Evolutionary conservation across 2,888 invertebrate species (phyloP).

Genomic region (Sicus ferrugineus): DNA sequence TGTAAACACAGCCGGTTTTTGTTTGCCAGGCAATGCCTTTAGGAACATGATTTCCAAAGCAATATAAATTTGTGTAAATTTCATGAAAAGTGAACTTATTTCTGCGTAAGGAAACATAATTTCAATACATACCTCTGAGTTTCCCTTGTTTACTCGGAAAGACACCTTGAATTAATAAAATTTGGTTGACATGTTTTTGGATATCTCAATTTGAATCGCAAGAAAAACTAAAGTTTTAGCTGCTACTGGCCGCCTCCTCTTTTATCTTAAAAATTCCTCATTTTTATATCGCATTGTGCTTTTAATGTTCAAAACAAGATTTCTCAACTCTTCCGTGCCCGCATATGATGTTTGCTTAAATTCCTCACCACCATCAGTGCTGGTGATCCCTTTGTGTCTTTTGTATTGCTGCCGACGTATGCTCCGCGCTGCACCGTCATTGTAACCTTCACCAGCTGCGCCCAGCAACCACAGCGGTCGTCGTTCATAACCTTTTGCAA

Average conservation of each 20-base stretch:
- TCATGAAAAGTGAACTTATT: slow-evolving; percentile 19
- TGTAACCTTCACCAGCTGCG: background rate
- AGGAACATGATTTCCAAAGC: too few relatives aligned
- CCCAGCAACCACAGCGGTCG: too few relatives aligned
- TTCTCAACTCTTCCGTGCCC: slow-evolving; percentile 9
- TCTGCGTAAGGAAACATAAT: background rate
- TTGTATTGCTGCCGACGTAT: background rate
- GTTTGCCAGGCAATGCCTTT: too few relatives aligned
- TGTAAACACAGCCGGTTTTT: too few relatives aligned
- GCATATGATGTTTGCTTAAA: background rate
- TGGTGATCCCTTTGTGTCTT: background rate
- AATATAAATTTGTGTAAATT: slow-evolving; percentile 19
- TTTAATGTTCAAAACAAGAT: slow-evolving; percentile 21
- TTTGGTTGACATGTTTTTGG: too few relatives aligned
- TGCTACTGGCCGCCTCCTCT: slow-evolving; percentile 25
- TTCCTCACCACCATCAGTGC: background rate
- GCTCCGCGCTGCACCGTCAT: background rate
- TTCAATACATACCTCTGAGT: too few relatives aligned
- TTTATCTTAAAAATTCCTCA: slow-evolving; percentile 17
- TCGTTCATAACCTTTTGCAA: too few relatives aligned
- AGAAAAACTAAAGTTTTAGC: too few relatives aligned
- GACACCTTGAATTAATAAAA: too few relatives aligned
- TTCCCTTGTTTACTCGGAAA: too few relatives aligned
- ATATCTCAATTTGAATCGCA: too few relatives aligned
- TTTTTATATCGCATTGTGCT: slow-evolving; percentile 10